Base-by-base conservation (phyloP, 2,888 invertebrate species). In the Acronicta alni region DNA sequence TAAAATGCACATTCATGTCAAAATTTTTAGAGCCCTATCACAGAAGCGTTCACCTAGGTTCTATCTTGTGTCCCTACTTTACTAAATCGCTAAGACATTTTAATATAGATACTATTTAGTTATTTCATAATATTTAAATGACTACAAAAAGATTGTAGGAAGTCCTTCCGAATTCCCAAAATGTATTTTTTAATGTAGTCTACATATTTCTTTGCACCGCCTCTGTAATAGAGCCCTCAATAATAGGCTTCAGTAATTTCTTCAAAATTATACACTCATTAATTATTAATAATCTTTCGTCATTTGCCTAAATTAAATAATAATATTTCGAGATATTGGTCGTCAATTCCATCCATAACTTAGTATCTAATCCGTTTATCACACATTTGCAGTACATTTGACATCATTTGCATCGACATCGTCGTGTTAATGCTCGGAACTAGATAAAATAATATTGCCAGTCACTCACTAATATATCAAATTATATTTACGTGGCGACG, bases 401-500 rank as follows among this genome's bases (percentile, higher is more conserved):
- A 49, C 48, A 55, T 48, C 39, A 54, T 48, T 65, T 53, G 46
- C 55, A 61, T 64, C 59, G 47, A 66, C 52, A 38, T 57, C 37
- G 32, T 57, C 37, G 32, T 55, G 42, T 61, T 41, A 30, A 59
- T 59, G 47, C 47, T 62, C n/a, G 49, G 38, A 60, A 69, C 52
- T 73, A 48, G 47, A 66, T 59, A 58, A 32, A 51, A 37, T 47
- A 57, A 51, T 54, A 43, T 63, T 55, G 23, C 51, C 54, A 52
- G 59, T 66, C 51, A 61, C 38, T 54, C 51, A 48, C 45, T 45
- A 61, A 62, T 51, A 12, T 35, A 41, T 56, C 49, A 4, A 53
- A 57, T 57, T 45, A 60, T 32, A 54, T 64, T 75, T 82, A 86
- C 63, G 80, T 78, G 48, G 72, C 74, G 46, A 88, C 88, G 65